Percentiles rank a stretch among this genome's conserved stretches.
phyloP scores from a whole-genome alignment of 2,888 invertebrate genomes.

The Ectemnius continuus region DNA sequence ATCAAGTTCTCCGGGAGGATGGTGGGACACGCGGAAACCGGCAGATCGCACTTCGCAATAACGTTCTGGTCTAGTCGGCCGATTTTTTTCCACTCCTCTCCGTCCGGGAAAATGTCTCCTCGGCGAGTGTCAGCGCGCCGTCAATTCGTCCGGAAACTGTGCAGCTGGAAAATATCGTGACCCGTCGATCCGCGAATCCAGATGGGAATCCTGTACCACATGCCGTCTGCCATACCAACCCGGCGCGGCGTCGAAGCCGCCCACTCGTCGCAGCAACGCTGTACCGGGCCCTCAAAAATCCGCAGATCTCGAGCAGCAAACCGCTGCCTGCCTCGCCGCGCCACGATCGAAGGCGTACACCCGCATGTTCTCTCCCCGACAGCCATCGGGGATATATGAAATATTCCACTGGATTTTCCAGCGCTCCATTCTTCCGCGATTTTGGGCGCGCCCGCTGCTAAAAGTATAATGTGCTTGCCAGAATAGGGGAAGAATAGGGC shows the following conservation, averaged over 20 bases:
- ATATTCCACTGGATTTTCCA: slow-evolving; percentile 15
- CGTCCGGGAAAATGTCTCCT: slow-evolving; percentile 15
- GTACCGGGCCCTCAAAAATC: slow-evolving; percentile 13
- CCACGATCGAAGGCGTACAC: slow-evolving; percentile 31
- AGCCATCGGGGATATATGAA: slow-evolving; percentile 20
- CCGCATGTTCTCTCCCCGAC: too few relatives aligned
- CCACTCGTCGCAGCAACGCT: not conserved
- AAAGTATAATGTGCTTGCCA: too few relatives aligned
- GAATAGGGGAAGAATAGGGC: too few relatives aligned
- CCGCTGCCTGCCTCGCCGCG: not conserved
- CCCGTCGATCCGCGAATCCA: slow-evolving; percentile 33
- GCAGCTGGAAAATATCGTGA: slow-evolving; percentile 46
- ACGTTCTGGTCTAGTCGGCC: too few relatives aligned
- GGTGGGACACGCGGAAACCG: too few relatives aligned
- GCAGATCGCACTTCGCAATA: too few relatives aligned
- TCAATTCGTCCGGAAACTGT: slow-evolving; percentile 38
- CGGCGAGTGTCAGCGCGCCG: slow-evolving; percentile 32
- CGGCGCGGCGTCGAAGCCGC: slow-evolving; percentile 17
- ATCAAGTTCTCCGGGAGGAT: too few relatives aligned
- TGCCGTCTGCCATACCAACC: too few relatives aligned
- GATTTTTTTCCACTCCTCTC: not conserved
- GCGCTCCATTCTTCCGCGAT: too few relatives aligned
- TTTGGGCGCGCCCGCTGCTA: too few relatives aligned
- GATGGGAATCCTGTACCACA: slow-evolving; percentile 32
- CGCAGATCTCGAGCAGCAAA: slow-evolving; percentile 20